These are phyloP conservation scores for Muschampia plurimacula DNA, from an alignment of 2,888 invertebrate species.

Conservation along the genomic window DNA sequence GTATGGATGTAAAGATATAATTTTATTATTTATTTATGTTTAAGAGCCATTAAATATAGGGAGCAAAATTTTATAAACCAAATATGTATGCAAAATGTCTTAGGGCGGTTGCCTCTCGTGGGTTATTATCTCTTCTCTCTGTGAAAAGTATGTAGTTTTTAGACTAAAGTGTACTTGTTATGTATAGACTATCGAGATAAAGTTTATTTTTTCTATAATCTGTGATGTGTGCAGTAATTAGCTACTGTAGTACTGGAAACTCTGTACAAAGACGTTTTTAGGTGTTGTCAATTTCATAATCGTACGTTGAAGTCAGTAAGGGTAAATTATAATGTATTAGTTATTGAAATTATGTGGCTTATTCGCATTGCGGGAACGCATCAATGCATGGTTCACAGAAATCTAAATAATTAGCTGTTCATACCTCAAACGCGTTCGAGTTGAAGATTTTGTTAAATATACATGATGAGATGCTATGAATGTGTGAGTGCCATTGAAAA, in stretches of 20 bases:
- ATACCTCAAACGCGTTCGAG: too few relatives aligned
- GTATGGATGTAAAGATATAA: conserved; percentile 62
- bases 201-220: conserved; percentile 78
- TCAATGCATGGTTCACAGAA: background rate
- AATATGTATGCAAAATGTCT: conserved; percentile 18
- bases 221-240: conserved; percentile 72
- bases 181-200: conserved; percentile 66
- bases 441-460: too few relatives aligned
- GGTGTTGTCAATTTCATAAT: conserved; percentile 77
- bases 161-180: conserved; percentile 74
- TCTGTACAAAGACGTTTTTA: conserved; percentile 75
- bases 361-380: conserved; percentile 61
- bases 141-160: conserved; percentile 55
- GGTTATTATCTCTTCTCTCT: conserved; percentile 39
- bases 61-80: conserved; percentile 52
- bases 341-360: conserved; percentile 72
- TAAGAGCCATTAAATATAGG: conserved; percentile 60
- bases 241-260: conserved; percentile 63
- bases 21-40: conserved; percentile 74
- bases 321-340: conserved; percentile 53
- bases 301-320: conserved; percentile 59
- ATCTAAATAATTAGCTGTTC: background rate
- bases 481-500: too few relatives aligned
- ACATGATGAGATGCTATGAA: too few relatives aligned
- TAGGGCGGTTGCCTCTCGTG: conserved; percentile 11